Base-by-base conservation (phyloP, 2,797 vertebrate species). In the Rhyacichthys aspro region DNA sequence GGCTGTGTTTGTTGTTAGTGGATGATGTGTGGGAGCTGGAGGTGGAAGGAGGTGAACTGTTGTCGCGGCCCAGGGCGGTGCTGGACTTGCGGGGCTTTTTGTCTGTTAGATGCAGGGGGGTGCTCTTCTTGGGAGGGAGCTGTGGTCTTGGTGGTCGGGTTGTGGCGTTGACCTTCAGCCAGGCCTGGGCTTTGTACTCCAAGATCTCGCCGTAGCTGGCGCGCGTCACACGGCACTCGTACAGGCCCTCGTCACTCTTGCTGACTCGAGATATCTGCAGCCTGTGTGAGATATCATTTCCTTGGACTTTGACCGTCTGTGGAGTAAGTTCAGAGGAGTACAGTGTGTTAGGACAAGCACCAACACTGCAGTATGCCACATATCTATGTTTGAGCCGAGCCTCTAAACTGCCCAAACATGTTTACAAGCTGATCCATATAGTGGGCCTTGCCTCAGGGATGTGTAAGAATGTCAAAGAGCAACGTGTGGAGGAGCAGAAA, bases 261-360 rank as follows among this genome's bases (percentile, higher is more conserved):
- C 93, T 88, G 61, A 98, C 95, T 90, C 95, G 94, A 78, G 95
- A 96, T 74, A 98, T 94, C 90, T 98, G 96, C 56, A 98, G 94
- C 86, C 96, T 97, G 91, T 98, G 96, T 63, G 96, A 98, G 89
- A 98, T 98, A 86, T 98, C 95, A 14, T 96, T 98, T 73, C 96
- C 96, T 88, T 98, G 96, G 84, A 98, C 96, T 79, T 97, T 98
- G 78, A 98, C 96, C 79, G 96, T 98, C 96, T 98, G 93, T 73
- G 78, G n/a, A 73, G 59, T n/a, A 61, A 77, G n/a, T n/a, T 39
- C 37, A 34, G 23, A 70, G 56, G 43, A 81, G 68, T 61, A n/a
- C 60, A 37, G 5, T 8, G 33, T 61, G 74, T 83, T 57, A 80
- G 16, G 45, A 59, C 46, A 52, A n/a, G n/a, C n/a, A n/a, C n/a